Conservation (phyloP, 2,888 invertebrate genomes). For the Melinaea menophilus region DNA sequence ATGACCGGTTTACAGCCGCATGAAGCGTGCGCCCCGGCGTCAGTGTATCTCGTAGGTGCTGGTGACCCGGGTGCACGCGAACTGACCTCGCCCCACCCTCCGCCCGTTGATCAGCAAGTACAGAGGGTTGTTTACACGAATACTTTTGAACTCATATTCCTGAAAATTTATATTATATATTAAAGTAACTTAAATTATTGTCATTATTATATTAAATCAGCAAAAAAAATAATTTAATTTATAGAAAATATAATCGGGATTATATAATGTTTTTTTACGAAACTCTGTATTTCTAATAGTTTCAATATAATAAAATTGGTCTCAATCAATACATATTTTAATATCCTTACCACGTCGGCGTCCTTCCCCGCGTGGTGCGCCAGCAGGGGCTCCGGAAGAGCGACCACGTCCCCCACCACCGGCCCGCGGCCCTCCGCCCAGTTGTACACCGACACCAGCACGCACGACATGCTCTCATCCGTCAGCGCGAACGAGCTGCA, state of each 20-base stretch:
- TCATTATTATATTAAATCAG: too few species aligned
- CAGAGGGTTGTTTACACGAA: constrained; percentile 88
- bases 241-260: too few species aligned
- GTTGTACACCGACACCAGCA: constrained; percentile 90
- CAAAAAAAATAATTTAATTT: too few species aligned
- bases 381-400: constrained; percentile 86
- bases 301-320: background rate
- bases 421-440: constrained; percentile 88
- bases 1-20: background rate
- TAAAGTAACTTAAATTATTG: background rate
- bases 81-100: constrained; percentile 81
- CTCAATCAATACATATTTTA: background rate
- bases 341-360: constrained; percentile 40
- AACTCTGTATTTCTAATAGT: too few species aligned
- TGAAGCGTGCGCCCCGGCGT: background rate
- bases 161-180: constrained; percentile 56
- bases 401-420: constrained; percentile 90
- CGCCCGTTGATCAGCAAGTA: constrained; percentile 86
- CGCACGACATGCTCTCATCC: constrained; percentile 83
- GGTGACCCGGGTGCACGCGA: constrained; percentile 81
- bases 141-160: constrained; percentile 84
- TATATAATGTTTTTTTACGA: too few species aligned
- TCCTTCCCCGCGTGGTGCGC: constrained; percentile 67
- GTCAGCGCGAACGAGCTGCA: constrained; percentile 89
- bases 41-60: constrained; percentile 80